Base-by-base conservation (phyloP, 2,888 invertebrate genomes). In the Aleiodes leptofemur region DNA sequence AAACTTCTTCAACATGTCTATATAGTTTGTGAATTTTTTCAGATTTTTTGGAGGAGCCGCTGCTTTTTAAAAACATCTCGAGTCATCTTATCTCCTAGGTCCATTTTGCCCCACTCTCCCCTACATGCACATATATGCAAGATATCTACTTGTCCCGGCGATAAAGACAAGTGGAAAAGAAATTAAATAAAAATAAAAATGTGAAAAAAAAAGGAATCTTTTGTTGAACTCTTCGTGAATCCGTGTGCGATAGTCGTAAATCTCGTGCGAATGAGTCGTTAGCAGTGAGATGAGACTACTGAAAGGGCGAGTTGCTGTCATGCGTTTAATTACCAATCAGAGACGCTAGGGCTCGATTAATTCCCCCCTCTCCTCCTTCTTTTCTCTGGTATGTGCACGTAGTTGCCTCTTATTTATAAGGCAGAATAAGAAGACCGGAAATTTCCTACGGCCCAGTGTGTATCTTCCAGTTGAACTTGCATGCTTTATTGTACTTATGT, bases 251-350 rank as follows among this genome's bases (percentile, higher is more conserved):
- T 61, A 61, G 38, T 73, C n/a, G 75, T 77, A 72, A 71, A 69
- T 79, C 76, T 78, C 76, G 74, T 79, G 79, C 66, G 55, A 73
- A 78, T 76, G 73, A 77, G 73, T 79, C 78, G 74, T 77, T 79
- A 78, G 23, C 53, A 68, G 61, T 64, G 73, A 77, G 76, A 77
- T 76, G 78, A 68, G 48, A 68, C 68, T 55, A 66, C 68, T 72
- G 77, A 80, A 82, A 80, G 79, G 73, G 75, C 80, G 76, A 79
- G 79, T 81, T 83, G 82, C 84, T 84, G 82, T 84, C 84, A 84
- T 83, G 85, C 86, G 84, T 84, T 86, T 85, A 85, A 86, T 85
- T 83, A 86, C 82, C 83, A 84, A 86, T 86, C 85, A 85, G 85
- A 85, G 79, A 82, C 85, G 85, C 82, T 81, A 83, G 83, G 78